These are phyloP conservation scores for Oeneis ivallda DNA, from an alignment of 2,888 invertebrate species.

Conservation along the genomic window DNA sequence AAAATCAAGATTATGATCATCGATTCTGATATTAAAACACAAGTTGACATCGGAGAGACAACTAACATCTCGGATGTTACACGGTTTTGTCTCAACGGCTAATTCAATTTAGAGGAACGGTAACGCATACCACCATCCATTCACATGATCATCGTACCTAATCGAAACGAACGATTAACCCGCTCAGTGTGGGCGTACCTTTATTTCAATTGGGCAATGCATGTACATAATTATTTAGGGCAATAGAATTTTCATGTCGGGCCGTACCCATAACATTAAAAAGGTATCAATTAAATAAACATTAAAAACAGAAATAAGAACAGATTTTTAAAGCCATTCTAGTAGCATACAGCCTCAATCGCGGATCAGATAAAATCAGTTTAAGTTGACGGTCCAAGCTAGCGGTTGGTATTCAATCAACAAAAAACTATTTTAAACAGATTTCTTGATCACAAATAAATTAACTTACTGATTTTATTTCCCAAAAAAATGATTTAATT, in stretches of 20 bases:
- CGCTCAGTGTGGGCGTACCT: conserved; percentile 65
- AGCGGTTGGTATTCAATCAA: too few species aligned
- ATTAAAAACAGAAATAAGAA: background rate
- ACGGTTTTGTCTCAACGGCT: conserved; percentile 31
- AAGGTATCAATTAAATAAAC: conserved; percentile 14
- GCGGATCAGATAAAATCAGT: too few species aligned
- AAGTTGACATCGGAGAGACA: conserved; percentile 39
- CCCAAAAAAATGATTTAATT: too few species aligned
- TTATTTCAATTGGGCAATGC: conserved; percentile 46
- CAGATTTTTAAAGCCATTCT: background rate
- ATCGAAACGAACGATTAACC: conserved; percentile 75
- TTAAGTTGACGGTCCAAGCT: too few species aligned
- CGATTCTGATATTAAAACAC: conserved; percentile 27
- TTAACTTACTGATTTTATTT: too few species aligned
- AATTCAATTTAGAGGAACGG: conserved; percentile 64
- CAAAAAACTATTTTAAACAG: too few species aligned
- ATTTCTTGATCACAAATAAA: too few species aligned
- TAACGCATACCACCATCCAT: conserved; percentile 70
- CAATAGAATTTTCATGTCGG: conserved; percentile 10
- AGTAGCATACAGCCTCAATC: too few species aligned
- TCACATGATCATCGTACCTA: conserved; percentile 64
- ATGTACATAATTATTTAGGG: background rate
- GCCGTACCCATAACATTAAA: background rate
- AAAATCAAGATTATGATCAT: conserved; percentile 19
- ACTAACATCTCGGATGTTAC: conserved; percentile 26